phyloP scores from a whole-genome alignment of 2,797 vertebrate genomes.

The Enteromius treurensis region DNA sequence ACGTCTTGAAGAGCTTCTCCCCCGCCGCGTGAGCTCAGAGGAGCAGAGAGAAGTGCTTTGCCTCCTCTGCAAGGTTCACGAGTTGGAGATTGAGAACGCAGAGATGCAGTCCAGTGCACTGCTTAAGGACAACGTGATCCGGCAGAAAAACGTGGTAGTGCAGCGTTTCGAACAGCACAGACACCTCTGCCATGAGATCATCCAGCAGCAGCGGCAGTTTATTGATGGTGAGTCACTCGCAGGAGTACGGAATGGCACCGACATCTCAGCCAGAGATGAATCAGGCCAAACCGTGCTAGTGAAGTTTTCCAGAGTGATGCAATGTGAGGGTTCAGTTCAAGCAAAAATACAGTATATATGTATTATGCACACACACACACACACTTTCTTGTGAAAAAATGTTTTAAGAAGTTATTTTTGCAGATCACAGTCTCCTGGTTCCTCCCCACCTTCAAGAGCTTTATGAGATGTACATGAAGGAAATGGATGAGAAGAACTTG shows the following conservation, averaged over 20 bases:
- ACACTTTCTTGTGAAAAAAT: neutral
- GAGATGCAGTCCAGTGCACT: constrained; percentile 83
- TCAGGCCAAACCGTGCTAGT: neutral
- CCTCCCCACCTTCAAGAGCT: constrained; percentile 85
- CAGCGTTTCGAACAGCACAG: constrained; percentile 85
- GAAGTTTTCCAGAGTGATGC: neutral
- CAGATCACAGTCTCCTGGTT: constrained; percentile 85
- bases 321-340: neutral
- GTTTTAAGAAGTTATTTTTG: neutral
- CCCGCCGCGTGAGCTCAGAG: constrained; percentile 79
- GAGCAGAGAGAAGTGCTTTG: constrained; percentile 86
- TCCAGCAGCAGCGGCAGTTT: constrained; percentile 87
- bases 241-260: neutral
- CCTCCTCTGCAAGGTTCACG: constrained; percentile 87
- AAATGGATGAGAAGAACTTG: constrained; percentile 82
- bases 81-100: constrained; percentile 85
- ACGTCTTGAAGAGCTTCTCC: constrained; percentile 83
- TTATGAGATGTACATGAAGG: constrained; percentile 83
- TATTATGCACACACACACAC: neutral
- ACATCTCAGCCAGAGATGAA: constrained; percentile 14
- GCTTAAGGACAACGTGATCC: constrained; percentile 86
- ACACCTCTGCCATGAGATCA: constrained; percentile 87
- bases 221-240: constrained; percentile 75
- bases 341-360: neutral
- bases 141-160: constrained; percentile 82